These are phyloP conservation scores for Reticulitermes lucifugus DNA, from an alignment of 2,888 invertebrate genomes.

Conservation along the genomic window DNA sequence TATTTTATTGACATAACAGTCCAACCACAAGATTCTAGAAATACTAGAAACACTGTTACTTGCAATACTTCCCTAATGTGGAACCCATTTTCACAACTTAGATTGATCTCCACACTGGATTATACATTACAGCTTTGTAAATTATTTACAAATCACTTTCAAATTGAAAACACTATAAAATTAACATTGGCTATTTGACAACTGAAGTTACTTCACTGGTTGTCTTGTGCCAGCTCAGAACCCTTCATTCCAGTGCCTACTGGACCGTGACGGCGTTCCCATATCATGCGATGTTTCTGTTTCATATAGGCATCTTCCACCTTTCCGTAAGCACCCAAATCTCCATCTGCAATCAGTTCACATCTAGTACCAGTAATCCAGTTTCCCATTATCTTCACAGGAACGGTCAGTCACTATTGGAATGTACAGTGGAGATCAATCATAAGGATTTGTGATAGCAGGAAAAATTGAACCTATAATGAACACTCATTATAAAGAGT, in stretches of 20 bases:
- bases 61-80: not conserved
- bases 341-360: slow-evolving; percentile 78
- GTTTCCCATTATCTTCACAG: too few species aligned
- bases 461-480: too few species aligned
- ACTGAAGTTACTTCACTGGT: not conserved
- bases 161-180: not conserved
- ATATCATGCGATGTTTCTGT: slow-evolving; percentile 97
- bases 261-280: slow-evolving; percentile 93
- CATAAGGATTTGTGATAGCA: too few species aligned
- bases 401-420: too few species aligned
- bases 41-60: too few species aligned
- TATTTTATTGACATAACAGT: too few species aligned
- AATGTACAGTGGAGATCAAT: too few species aligned
- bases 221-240: slow-evolving; percentile 36
- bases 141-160: not conserved
- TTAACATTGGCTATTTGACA: not conserved
- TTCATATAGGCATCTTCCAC: slow-evolving; percentile 91
- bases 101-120: not conserved
- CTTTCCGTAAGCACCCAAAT: slow-evolving; percentile 81
- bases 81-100: not conserved
- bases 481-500: too few species aligned
- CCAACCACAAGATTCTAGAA: too few species aligned
- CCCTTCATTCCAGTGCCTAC: slow-evolving; percentile 74
- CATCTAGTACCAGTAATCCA: too few species aligned
- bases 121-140: not conserved